A percentile compares a stretch with the other conserved stretches of the same genome.
Conservation (phyloP, 2,113 vertebrate genomes). For the Ellobius talpinus region DNA sequence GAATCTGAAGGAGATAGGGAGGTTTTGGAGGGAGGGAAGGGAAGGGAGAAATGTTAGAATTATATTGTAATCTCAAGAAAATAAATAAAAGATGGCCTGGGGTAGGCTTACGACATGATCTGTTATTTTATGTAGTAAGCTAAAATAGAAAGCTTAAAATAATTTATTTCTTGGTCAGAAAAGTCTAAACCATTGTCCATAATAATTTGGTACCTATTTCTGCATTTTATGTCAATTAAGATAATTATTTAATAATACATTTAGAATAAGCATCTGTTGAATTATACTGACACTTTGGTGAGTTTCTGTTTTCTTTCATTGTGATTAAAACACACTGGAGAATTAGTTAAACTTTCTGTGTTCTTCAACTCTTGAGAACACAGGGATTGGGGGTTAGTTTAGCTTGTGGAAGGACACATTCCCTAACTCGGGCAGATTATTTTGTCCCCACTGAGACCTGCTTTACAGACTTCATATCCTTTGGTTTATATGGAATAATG, state of each 20-base stretch:
- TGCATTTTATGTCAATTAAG: not conserved
- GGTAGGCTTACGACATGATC: not conserved
- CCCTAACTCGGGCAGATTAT: not conserved
- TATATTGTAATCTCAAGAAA: not conserved
- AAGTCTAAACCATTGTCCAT: not conserved
- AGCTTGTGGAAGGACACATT: not conserved
- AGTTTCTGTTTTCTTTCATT: not conserved
- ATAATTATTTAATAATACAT: not conserved
- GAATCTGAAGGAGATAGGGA: not conserved
- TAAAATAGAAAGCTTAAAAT: slow-evolving; percentile 14
- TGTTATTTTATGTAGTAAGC: not conserved
- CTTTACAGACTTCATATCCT: not conserved
- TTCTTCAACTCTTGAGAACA: not conserved
- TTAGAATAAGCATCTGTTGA: not conserved
- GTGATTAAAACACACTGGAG: not conserved
- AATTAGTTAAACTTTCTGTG: not conserved
- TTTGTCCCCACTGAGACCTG: not conserved
- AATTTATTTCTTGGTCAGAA: not conserved
- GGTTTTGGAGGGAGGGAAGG: not conserved
- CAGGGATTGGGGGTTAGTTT: not conserved
- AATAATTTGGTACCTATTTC: not conserved
- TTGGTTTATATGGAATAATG: not conserved
- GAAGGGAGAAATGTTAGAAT: not conserved
- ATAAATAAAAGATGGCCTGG: not conserved
- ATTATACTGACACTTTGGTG: not conserved